A percentile compares a stretch with the other conserved stretches of the same genome.
Evolutionary conservation across 1,140 invertebrate genomes (phyloP).

Genomic region (Papilio dardanus): DNA sequence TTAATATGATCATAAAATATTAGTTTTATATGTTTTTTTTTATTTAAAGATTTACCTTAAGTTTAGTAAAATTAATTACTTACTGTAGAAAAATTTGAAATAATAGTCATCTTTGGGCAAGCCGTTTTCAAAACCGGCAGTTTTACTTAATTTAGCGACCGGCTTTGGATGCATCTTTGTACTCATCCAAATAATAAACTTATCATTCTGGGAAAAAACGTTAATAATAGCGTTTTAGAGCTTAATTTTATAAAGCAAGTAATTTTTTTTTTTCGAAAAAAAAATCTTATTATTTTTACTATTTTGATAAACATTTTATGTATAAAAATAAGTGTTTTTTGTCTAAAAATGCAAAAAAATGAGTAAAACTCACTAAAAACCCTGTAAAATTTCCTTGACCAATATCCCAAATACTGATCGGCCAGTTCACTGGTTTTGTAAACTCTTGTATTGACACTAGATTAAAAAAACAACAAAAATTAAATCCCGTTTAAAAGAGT

Average conservation of each 20-base stretch:
- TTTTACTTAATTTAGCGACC: neutral
- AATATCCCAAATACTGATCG: neutral
- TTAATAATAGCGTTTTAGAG: no score
- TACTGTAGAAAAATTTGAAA: slow-evolving; percentile 2
- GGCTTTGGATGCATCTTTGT: neutral
- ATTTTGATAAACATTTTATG: neutral
- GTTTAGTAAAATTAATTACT: neutral
- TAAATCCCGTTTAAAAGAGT: no score
- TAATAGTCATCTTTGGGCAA: neutral
- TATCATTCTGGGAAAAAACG: neutral
- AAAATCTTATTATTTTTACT: no score
- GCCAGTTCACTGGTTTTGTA: neutral
- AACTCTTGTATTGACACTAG: neutral
- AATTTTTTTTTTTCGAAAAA: neutral
- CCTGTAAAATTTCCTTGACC: neutral
- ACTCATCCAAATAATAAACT: neutral
- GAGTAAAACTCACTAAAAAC: neutral
- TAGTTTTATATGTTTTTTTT: no score
- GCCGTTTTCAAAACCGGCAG: neutral
- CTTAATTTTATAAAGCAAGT: neutral
- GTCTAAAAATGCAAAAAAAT: neutral
- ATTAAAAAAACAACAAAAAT: no score
- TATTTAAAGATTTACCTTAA: no score
- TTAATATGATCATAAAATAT: no score
- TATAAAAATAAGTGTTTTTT: neutral